Evolutionary conservation across 2,113 vertebrate genomes (phyloP).

Genomic region (Misgurnus mizolepis): DNA sequence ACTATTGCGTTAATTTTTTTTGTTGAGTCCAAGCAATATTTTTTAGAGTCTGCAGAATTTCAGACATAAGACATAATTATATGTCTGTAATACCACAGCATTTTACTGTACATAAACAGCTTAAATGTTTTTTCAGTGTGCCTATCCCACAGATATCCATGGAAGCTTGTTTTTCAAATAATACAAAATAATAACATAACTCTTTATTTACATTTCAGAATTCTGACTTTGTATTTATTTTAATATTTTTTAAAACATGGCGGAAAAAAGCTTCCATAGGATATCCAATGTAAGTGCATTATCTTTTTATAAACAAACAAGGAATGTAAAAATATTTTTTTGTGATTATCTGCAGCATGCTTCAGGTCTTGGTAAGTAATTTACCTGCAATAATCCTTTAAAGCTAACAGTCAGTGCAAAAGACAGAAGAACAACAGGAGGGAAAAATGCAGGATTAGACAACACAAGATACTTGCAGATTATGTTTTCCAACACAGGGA

Average conservation of each 20-base stretch:
- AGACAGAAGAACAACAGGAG: slow-evolving; percentile 40
- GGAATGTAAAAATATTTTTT: not conserved
- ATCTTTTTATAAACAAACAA: not conserved
- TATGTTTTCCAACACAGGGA: slow-evolving; percentile 83
- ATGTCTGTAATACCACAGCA: no score
- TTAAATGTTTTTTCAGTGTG: not conserved
- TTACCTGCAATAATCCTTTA: not conserved
- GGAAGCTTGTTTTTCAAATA: no score
- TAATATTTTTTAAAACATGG: no score
- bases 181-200: no score
- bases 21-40: no score
- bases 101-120: not conserved
- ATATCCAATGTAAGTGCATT: not conserved
- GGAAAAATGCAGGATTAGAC: slow-evolving; percentile 55
- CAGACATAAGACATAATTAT: no score
- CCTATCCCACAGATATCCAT: not conserved
- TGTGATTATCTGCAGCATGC: not conserved
- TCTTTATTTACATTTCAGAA: no score
- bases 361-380: not conserved
- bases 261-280: no score
- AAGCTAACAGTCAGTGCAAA: slow-evolving; percentile 72
- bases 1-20: no score
- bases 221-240: no score
- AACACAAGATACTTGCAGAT: slow-evolving; percentile 88
- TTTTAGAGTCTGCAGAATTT: no score